Percentiles rank a stretch among this genome's conserved stretches.
Evolutionary conservation across 1,140 invertebrate species (phyloP).

Genomic region (Macrostomum lignano): DNA sequence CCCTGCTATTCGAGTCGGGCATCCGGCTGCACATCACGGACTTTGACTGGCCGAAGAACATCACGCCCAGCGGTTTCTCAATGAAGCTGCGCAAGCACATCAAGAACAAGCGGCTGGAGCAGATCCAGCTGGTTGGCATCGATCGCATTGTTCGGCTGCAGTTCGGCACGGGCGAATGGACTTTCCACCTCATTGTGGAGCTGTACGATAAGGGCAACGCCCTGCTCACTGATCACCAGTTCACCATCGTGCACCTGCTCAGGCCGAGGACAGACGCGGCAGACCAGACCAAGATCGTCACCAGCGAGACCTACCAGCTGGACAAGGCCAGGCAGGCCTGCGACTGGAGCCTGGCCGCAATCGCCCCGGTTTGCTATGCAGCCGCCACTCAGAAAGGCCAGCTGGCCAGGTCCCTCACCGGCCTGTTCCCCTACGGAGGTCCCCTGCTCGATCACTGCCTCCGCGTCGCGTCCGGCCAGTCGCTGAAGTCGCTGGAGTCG

Average conservation of each 20-base stretch:
- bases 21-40: constrained; percentile 64
- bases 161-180: constrained; percentile 46
- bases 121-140: constrained; percentile 52
- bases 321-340: constrained; percentile 39
- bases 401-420: too few relatives aligned
- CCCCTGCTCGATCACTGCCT: too few relatives aligned
- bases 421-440: too few relatives aligned
- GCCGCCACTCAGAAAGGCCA: too few relatives aligned
- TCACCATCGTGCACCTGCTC: constrained; percentile 67
- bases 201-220: constrained; percentile 85
- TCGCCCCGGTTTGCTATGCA: too few relatives aligned
- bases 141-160: constrained; percentile 27
- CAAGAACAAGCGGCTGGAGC: constrained; percentile 70
- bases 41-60: constrained; percentile 94
- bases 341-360: too few relatives aligned
- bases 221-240: constrained; percentile 62
- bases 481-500: too few relatives aligned
- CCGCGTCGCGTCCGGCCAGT: too few relatives aligned
- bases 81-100: constrained; percentile 97
- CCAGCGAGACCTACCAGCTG: constrained; percentile 61
- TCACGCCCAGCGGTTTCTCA: constrained; percentile 67
- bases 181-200: constrained; percentile 81
- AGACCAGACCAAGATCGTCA: constrained; percentile 36
- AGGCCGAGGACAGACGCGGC: constrained; percentile 55
- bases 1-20: constrained; percentile 73